Conservation (phyloP, 2,797 vertebrate species). For the Limosa lapponica region DNA sequence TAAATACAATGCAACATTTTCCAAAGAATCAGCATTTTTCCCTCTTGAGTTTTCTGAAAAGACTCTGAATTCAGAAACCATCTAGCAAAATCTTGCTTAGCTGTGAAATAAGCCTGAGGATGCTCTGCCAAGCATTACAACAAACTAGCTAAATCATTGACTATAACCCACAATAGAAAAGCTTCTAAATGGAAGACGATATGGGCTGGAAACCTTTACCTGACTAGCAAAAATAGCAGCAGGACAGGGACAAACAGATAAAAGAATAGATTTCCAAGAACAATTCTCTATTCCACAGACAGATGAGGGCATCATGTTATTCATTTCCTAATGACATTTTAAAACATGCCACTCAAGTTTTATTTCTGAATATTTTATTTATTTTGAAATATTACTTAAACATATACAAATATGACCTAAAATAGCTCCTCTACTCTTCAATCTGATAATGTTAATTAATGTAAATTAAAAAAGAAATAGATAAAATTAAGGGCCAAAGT, state of each 20-base stretch:
- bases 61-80: conserved; percentile 70
- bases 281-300: neutral
- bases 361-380: neutral
- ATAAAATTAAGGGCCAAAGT: neutral
- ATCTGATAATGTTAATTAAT: neutral
- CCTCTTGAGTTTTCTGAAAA: conserved; percentile 62
- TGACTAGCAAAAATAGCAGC: conserved; percentile 54
- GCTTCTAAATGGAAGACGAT: conserved; percentile 70
- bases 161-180: conserved; percentile 71
- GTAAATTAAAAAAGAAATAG: neutral
- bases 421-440: neutral
- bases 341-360: neutral
- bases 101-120: conserved; percentile 76
- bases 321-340: neutral
- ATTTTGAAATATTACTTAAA: conserved; percentile 7
- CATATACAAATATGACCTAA: neutral
- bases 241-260: conserved; percentile 15
- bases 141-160: conserved; percentile 73
- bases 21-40: conserved; percentile 73
- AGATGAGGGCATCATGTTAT: neutral
- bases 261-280: neutral
- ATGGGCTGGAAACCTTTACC: conserved; percentile 59
- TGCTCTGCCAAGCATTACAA: conserved; percentile 69
- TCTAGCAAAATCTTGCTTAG: conserved; percentile 79
- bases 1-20: conserved; percentile 18